Evolutionary conservation across 1,140 invertebrate species (phyloP), one percentile per base, ranked within the genome.

Genomic region (Mylabris phalerata): DNA sequence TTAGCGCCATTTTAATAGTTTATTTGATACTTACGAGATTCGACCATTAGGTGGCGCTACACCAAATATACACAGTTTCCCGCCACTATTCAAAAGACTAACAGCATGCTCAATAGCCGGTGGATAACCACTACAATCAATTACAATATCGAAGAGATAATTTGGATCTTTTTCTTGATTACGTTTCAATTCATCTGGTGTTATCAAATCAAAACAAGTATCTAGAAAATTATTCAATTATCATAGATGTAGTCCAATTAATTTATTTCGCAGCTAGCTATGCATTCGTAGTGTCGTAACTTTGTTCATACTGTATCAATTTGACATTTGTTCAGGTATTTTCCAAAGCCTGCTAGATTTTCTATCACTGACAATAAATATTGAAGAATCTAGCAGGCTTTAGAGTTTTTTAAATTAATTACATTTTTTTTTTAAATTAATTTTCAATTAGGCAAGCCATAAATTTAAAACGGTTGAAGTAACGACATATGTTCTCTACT

Each of bases 51-150:
- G 80, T 65, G 67, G 60, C 5, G 80, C 75, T 1, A 82, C 78
- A 1, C 82, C 82, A 64, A 84, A 84, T 47, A 82, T 69, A 43
- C 80, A 80, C 9, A 83, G 69, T 55, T 75, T 77, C 48, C 81
- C 82, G 10, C 79, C 78, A 1, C 60, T 64, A 10, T 72, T 67
- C 19, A 84, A 59, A 3, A 78, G 60, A 10, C 71, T 61, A 6
- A 84, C 55, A 1, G 75, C 77, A 9, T 75, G 68, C 65, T 83
- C 79, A 42, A 83, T 79, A 1, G 81, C 82, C 32, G 78, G 73
- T 6, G 74, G 77, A 48, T 72, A 78, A 26, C 85, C 85, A 68
- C 84, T 87, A 59, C 85, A 87, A 62, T 88, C 86, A 2, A 87
- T 74, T 6, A 82, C 79, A 3, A 87, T 69, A 64, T 87, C 82